phyloP scores from a whole-genome alignment of 2,888 invertebrate genomes.

The Exocentrus adspersus region DNA sequence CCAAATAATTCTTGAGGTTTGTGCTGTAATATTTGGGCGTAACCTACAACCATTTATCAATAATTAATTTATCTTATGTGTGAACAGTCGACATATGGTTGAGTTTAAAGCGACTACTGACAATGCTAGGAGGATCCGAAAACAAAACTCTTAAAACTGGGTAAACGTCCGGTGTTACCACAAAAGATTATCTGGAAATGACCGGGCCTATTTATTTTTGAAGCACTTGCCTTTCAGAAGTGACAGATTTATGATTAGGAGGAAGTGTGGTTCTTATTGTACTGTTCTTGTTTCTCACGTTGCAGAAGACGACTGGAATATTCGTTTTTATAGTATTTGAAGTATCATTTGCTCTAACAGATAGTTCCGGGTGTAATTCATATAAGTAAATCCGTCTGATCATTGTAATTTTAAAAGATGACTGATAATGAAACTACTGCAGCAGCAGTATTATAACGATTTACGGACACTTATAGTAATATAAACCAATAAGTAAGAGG shows the following conservation, averaged over 20 bases:
- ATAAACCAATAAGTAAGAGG: no score
- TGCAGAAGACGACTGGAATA: no score
- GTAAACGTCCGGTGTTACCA: constrained; percentile 43
- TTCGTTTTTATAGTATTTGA: no score
- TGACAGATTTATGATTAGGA: constrained; percentile 26
- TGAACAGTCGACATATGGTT: constrained; percentile 23
- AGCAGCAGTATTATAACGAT: no score
- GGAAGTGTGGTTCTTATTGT: constrained; percentile 10
- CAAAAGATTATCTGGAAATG: constrained; percentile 38
- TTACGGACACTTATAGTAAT: no score
- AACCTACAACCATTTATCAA: neutral
- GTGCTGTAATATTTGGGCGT: constrained; percentile 3
- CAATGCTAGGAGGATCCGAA: constrained; percentile 31
- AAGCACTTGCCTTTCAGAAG: constrained; percentile 29
- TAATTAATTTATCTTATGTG: constrained; percentile 6
- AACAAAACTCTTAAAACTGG: constrained; percentile 30
- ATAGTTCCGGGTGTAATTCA: no score
- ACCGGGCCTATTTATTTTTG: constrained; percentile 32
- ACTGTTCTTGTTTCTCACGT: constrained; percentile 2
- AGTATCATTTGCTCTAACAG: no score
- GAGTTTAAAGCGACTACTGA: constrained; percentile 27
- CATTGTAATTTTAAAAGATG: no score
- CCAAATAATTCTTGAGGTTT: neutral
- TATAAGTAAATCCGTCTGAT: no score
- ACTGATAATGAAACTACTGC: no score